phyloP scores from a whole-genome alignment of 2,888 invertebrate species.

The Caenorhabditis wallacei region DNA sequence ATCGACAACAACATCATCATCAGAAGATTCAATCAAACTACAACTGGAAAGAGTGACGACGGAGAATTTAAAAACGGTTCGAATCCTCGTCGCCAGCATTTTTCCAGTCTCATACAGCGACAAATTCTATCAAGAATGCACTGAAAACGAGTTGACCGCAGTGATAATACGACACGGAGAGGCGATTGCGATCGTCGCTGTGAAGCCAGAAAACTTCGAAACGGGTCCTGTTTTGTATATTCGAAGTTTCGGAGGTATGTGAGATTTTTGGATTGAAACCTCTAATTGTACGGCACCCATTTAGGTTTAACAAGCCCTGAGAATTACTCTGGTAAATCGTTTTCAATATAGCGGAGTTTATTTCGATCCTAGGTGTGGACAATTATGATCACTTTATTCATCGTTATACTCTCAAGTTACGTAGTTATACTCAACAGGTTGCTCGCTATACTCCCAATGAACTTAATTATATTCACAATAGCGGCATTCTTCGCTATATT shows the following conservation, averaged over 20 bases:
- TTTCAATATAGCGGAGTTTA: no score
- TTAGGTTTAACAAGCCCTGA: no score
- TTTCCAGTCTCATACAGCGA: slow-evolving; percentile 64
- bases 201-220: slow-evolving; percentile 54
- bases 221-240: slow-evolving; percentile 53
- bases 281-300: no score
- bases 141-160: slow-evolving; percentile 53
- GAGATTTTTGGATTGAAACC: no score
- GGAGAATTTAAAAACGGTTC: slow-evolving; percentile 37
- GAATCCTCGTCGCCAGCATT: slow-evolving; percentile 39
- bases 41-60: slow-evolving; percentile 44
- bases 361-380: no score
- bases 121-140: slow-evolving; percentile 59
- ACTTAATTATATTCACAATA: no score
- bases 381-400: no score
- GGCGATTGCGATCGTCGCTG: slow-evolving; percentile 62
- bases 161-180: slow-evolving; percentile 36
- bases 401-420: no score
- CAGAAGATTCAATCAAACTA: not conserved
- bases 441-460: no score
- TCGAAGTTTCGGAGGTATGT: slow-evolving; percentile 63
- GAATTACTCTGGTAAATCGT: no score
- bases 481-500: no score
- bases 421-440: no score
- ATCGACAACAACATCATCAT: not conserved